These are phyloP conservation scores for Eriosoma lanigerum DNA, from an alignment of 1,140 invertebrate species.

Conservation along the genomic window DNA sequence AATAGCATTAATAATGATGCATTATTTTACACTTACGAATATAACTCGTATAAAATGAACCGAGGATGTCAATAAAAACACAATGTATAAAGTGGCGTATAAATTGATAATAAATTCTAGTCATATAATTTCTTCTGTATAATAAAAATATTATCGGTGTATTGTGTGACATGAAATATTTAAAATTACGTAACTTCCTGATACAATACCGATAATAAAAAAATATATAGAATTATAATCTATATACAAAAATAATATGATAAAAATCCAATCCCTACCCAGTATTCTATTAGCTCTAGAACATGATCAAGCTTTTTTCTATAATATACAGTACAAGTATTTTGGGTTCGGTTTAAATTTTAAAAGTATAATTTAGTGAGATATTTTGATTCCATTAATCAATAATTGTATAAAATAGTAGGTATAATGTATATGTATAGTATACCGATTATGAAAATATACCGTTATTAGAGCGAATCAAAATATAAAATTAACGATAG, in stretches of 20 bases:
- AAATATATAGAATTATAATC: not conserved
- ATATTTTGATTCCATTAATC: not conserved
- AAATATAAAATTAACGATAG: too few relatives aligned
- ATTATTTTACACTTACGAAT: not conserved
- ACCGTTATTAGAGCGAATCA: too few relatives aligned
- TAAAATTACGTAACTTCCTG: constrained; percentile 4
- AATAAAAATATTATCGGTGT: not conserved
- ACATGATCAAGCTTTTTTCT: too few relatives aligned
- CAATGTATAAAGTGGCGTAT: not conserved
- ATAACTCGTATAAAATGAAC: not conserved
- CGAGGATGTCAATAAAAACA: constrained; percentile 7
- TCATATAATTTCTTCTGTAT: not conserved
- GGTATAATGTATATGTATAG: too few relatives aligned
- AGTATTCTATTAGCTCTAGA: not conserved
- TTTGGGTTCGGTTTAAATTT: constrained; percentile 4
- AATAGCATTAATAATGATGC: not conserved
- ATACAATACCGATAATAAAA: not conserved
- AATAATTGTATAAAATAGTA: not conserved
- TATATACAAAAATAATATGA: constrained; percentile 14
- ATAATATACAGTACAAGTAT: not conserved
- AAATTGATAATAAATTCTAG: constrained; percentile 6
- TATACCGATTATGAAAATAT: too few relatives aligned
- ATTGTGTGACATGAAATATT: constrained; percentile 21
- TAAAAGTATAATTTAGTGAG: not conserved
- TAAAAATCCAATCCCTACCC: not conserved